phyloP scores from a whole-genome alignment of 2,113 vertebrate genomes.

The Pygoscelis adeliae region DNA sequence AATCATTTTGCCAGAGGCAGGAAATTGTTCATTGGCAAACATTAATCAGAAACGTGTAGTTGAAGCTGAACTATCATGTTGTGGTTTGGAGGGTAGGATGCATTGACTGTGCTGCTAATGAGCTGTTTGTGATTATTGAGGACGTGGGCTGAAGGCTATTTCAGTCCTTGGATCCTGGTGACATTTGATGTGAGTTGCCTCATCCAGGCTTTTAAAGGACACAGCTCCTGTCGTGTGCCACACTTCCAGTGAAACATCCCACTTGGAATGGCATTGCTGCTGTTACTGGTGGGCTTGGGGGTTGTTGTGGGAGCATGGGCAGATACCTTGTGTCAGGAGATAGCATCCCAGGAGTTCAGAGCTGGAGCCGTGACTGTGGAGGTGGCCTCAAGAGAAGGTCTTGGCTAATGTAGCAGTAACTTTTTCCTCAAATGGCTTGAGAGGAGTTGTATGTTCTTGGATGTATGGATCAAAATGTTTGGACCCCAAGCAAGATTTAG shows the following conservation, averaged over 20 bases:
- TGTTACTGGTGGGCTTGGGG: not conserved
- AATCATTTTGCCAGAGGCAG: not conserved
- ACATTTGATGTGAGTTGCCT: fast-evolving
- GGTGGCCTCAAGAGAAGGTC: not conserved
- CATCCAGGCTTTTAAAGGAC: not conserved
- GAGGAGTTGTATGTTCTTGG: not conserved
- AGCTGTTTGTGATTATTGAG: not conserved
- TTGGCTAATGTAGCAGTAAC: not conserved
- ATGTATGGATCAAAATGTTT: not conserved
- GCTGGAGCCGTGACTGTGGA: not conserved
- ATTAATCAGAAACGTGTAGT: not conserved
- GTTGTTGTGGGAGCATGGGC: fast-evolving
- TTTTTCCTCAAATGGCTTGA: not conserved
- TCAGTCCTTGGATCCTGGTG: not conserved
- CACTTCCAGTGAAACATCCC: fast-evolving
- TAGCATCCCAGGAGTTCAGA: not conserved
- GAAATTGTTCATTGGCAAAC: not conserved
- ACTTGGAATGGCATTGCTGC: too few relatives aligned
- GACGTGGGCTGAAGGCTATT: not conserved
- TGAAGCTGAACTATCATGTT: fast-evolving
- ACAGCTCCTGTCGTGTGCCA: fast-evolving
- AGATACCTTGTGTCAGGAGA: not conserved
- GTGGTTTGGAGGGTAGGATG: not conserved
- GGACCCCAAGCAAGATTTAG: not conserved
- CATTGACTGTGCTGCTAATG: not conserved